Evolutionary conservation across 2,113 vertebrate species (phyloP), one percentile per base, ranked within the genome.

Genomic region (Synchiropus splendidus): DNA sequence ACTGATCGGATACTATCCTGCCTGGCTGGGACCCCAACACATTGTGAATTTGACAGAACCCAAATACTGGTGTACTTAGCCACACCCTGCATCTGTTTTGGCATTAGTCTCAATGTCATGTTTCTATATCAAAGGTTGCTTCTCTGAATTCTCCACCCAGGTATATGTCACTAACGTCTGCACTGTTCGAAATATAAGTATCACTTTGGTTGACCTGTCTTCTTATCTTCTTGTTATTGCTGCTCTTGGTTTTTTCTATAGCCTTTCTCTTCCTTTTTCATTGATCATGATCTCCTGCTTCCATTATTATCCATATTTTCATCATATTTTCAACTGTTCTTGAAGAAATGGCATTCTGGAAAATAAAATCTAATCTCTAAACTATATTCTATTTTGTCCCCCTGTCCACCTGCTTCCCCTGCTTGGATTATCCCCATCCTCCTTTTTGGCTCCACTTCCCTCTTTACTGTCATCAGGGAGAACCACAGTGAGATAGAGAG

Each of bases 401-500:
- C 64, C 63, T 59, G 31, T 64, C 58, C 43, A 42, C 49, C 45
- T 45, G 64, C 49, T 54, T 31, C 59, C 61, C 51, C 71, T 61
- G 55, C 55, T 75, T 51, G 13, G 55, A n/a, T 55, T 47, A 42
- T 42, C 61, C 56, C 51, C 65, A 18, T 67, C 56, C 45, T 49
- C 55, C 45, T 64, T 27, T 39, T 58, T 41, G 57, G 54, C 55
- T 49, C 59, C 48, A 38, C 50, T n/a, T n/a, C 51, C 46, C 71
- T 49, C 14, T 64, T 64, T 61, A 43, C 54, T 74, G 45, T 35
- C 45, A 68, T 16, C 65, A 79, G 84, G 63, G 41, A 82, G 64
- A 78, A 87, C 50, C 84, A 86, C 79, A 87, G 84, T 21, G 85
- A 87, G 71, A 87, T 87, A 11, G 83, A 87, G 52, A 70, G 85